Evolutionary conservation across 2,113 vertebrate species (phyloP).

Genomic region (Zapus hudsonius): DNA sequence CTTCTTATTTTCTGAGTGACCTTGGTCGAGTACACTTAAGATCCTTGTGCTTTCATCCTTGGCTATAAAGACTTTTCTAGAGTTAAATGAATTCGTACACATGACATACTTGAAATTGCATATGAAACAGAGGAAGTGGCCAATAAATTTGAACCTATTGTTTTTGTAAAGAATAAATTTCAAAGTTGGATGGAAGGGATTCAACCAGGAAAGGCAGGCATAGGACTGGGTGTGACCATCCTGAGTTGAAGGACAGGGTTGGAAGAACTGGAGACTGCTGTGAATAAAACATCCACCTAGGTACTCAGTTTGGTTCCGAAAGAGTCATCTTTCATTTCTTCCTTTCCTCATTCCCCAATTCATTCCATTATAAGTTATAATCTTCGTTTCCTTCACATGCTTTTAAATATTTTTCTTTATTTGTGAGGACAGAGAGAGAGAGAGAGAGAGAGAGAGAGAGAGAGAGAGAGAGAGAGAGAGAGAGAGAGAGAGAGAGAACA

Average conservation of each 20-base stretch:
- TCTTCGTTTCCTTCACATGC: not conserved
- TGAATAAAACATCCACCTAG: not conserved
- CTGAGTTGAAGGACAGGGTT: not conserved
- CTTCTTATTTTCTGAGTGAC: not conserved
- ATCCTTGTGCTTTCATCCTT: not conserved
- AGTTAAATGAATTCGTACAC: not conserved
- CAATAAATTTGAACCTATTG: not conserved
- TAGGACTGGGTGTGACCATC: not conserved
- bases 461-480: no score
- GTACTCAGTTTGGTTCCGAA: not conserved
- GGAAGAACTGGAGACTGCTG: not conserved
- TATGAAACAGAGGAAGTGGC: not conserved
- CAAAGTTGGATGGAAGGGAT: not conserved
- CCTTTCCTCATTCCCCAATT: not conserved
- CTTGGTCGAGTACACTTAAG: not conserved
- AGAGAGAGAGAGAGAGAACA: no score
- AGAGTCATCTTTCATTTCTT: not conserved
- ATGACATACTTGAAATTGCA: not conserved
- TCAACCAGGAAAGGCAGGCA: not conserved
- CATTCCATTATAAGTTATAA: not conserved
- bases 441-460: no score
- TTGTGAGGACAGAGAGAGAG: no score
- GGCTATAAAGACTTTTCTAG: not conserved
- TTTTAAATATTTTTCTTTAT: no score
- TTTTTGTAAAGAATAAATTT: constrained; percentile 16